These are phyloP conservation scores for Pherbina coryleti DNA, from an alignment of 2,888 invertebrate genomes.

Conservation along the genomic window DNA sequence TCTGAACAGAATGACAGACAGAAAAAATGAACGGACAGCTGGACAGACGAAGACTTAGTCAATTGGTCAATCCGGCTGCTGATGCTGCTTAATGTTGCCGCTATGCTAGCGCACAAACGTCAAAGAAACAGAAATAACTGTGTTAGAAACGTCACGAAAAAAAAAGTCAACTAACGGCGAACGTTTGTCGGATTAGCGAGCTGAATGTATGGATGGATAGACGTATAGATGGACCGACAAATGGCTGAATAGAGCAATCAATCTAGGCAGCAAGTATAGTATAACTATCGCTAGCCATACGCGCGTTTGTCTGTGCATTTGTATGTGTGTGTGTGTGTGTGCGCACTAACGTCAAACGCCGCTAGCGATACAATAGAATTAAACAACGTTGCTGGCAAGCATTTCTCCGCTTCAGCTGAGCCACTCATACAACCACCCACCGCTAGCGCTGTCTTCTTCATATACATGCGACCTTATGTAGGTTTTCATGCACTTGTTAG, in stretches of 20 bases:
- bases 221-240: not conserved
- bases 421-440: constrained; percentile 1
- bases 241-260: not conserved
- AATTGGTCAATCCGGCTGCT: not conserved
- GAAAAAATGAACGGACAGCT: not conserved
- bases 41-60: no score
- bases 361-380: constrained; percentile 20
- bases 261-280: not conserved
- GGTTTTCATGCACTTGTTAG: constrained; percentile 15
- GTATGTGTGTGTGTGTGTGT: not conserved
- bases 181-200: not conserved
- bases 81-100: not conserved
- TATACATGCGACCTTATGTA: not conserved
- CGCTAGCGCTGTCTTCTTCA: not conserved
- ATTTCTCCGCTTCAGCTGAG: not conserved
- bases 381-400: not conserved
- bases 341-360: not conserved
- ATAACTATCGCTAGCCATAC: not conserved
- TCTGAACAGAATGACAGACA: not conserved
- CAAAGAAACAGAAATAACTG: not conserved
- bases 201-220: constrained; percentile 1
- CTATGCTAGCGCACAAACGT: constrained; percentile 9
- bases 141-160: not conserved
- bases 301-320: not conserved
- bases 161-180: not conserved